Evolutionary conservation across 2,888 invertebrate genomes (phyloP), one percentile per base, ranked within the genome.

Genomic region (Tholera decimalis): DNA sequence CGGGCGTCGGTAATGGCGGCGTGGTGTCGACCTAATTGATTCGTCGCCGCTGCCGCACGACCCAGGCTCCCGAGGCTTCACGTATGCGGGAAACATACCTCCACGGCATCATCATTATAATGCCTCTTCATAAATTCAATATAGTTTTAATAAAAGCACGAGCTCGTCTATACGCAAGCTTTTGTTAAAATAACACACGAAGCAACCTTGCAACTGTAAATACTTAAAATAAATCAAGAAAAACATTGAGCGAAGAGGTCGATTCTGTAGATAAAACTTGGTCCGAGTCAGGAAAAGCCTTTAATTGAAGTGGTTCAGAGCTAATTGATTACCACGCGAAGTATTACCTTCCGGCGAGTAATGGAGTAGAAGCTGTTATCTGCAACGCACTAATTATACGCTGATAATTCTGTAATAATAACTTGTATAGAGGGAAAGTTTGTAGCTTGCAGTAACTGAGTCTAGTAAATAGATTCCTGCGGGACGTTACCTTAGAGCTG

Each of bases 11-110:
- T 84, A 86, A 85, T 82, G 83, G 84, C 67, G 74, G 67, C 79
- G 77, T 76, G 79, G 80, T 77, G 83, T 80, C 78, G 72, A 82
- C 81, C 86, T 89, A 89, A 89, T 88, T 88, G 87, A 89, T 87
- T 88, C 83, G 84, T 84, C 83, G 51, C 46, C 55, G 51, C 62
- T 62, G 50, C 35, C 50, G 41, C 50, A 60, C 53, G 33, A 24
- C 20, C 44, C 44, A 37, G 24, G 57, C 63, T 60, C 49, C 62
- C 63, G 71, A 24, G 60, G 28, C 61, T 33, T 15, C 28, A n/a
- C 20, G 18, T 28, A 33, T 18, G 30, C 39, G 15, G 26, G 30
- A 9, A 33, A 51, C 63, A 71, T 65, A 69, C 66, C 56, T 33
- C 41, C 37, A 37, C 47, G 22, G 26, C 37, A 28, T 9, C 67